A percentile compares a stretch with the other conserved stretches of the same genome.
Conservation (phyloP, 2,113 vertebrate species). For the Chamaea fasciata region DNA sequence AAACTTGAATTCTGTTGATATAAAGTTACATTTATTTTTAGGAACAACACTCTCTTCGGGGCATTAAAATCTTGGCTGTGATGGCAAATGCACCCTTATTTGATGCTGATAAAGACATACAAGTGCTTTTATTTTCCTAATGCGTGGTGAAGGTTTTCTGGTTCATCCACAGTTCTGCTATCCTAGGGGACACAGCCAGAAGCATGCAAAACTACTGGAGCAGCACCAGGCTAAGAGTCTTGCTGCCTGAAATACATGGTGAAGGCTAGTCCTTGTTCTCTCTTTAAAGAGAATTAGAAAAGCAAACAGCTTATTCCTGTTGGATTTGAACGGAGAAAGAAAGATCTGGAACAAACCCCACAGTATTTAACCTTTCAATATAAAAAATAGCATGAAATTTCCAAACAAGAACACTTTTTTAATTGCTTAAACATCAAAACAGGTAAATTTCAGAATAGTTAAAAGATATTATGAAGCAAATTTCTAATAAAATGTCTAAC, state of each 20-base stretch:
- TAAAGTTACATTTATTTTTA: conserved; percentile 31
- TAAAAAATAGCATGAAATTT: not conserved
- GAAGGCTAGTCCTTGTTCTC: not conserved
- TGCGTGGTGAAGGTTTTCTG: conserved; percentile 31
- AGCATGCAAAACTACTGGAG: not conserved
- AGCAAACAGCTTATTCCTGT: not conserved
- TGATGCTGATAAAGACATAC: conserved; percentile 39
- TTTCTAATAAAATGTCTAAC: not conserved
- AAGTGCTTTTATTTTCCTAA: conserved; percentile 40
- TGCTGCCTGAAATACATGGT: not conserved
- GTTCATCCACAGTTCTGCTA: conserved; percentile 28
- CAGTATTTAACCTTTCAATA: not conserved
- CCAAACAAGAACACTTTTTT: not conserved
- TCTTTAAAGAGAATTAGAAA: not conserved
- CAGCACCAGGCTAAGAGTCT: not conserved
- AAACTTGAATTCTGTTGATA: conserved; percentile 19
- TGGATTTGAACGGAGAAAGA: not conserved
- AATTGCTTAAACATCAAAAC: not conserved
- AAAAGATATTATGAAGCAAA: not conserved
- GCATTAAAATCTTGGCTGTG: conserved; percentile 30
- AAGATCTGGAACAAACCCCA: not conserved
- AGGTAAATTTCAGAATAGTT: not conserved
- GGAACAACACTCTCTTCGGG: not conserved
- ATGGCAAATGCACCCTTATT: not conserved
- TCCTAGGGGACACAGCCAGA: not conserved